Percentiles rank a stretch among this genome's conserved stretches.
These are phyloP conservation scores for Chorisops tibialis DNA, from an alignment of 2,888 invertebrate genomes.

Conservation along the genomic window DNA sequence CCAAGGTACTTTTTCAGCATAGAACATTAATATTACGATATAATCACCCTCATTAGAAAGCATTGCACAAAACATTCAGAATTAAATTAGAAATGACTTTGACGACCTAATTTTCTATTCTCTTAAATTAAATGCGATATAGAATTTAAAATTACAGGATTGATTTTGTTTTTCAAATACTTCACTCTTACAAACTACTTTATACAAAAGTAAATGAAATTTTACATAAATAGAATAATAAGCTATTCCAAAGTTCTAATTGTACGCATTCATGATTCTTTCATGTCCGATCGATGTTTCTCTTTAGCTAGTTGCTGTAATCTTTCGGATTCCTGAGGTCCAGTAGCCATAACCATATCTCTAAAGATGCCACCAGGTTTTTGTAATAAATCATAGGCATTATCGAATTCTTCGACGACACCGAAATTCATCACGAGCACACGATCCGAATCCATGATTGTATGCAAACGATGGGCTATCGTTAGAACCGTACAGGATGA, in stretches of 20 bases:
- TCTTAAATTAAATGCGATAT: constrained; percentile 4
- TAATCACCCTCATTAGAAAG: neutral
- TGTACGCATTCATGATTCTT: constrained; percentile 16
- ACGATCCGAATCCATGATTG: constrained; percentile 83
- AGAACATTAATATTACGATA: too few relatives aligned
- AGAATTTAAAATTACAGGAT: too few relatives aligned
- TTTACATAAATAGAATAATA: too few relatives aligned
- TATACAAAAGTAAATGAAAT: too few relatives aligned
- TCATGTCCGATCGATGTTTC: constrained; percentile 28
- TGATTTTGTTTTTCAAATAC: too few relatives aligned
- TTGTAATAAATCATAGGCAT: constrained; percentile 59
- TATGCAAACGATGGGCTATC: constrained; percentile 83
- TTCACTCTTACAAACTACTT: too few relatives aligned
- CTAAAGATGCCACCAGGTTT: constrained; percentile 58
- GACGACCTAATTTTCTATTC: neutral
- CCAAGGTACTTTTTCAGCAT: neutral
- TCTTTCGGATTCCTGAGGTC: constrained; percentile 40
- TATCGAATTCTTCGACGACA: constrained; percentile 63
- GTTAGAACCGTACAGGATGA: constrained; percentile 76
- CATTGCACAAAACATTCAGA: neutral
- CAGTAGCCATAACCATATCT: constrained; percentile 65
- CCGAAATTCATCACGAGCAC: constrained; percentile 80
- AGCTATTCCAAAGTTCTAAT: neutral
- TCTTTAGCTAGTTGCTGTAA: constrained; percentile 32
- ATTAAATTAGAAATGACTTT: neutral